Base-by-base conservation (phyloP, 2,797 vertebrate species). In the Etheostoma perlongum region DNA sequence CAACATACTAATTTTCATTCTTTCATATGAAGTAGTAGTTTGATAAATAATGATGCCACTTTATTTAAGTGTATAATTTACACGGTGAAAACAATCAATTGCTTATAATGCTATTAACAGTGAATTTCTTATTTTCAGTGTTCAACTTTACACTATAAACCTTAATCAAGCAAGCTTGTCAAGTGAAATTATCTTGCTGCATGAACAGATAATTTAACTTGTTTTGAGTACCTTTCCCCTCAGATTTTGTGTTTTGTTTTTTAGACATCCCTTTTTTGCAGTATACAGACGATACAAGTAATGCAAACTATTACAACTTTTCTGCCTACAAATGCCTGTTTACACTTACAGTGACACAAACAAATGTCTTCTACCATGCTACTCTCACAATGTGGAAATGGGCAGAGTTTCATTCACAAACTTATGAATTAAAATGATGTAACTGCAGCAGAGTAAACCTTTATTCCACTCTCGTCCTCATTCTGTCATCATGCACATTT, bases 401-500 rank as follows among this genome's bases (percentile, higher is more conserved):
- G 7, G 8, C n/a, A 81, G 36, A 52, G 80, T 66, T 74, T 70
- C 64, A 86, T 89, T 81, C 77, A 83, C 81, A 86, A 91, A 88
- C 10, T 11, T 76, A 85, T 60, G 1, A 40, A 40, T 40, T 40
- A 78, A 71, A 86, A 88, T 91, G 80, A 89, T 91, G 82, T 91
- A 91, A 93, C 88, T 90, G 75, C 68, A 72, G 79, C 74, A 80
- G 79, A 90, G 82, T 78, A 88, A 89, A 89, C 78, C 79, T 87
- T 67, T 62, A 79, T 85, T 82, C 68, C 59, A 48, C 76, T 64
- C 84, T 85, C 33, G 85, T 73, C 87, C 88, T 89, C 89, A 90
- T 93, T 93, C 92, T 93, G 90, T 94, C 91, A 90, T 71, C 70
- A 23, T 68, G 67, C 81, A 76, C 77, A 75, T 54, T 82, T 76